phyloP scores from a whole-genome alignment of 2,888 invertebrate genomes.

The Iphiclides podalirius region DNA sequence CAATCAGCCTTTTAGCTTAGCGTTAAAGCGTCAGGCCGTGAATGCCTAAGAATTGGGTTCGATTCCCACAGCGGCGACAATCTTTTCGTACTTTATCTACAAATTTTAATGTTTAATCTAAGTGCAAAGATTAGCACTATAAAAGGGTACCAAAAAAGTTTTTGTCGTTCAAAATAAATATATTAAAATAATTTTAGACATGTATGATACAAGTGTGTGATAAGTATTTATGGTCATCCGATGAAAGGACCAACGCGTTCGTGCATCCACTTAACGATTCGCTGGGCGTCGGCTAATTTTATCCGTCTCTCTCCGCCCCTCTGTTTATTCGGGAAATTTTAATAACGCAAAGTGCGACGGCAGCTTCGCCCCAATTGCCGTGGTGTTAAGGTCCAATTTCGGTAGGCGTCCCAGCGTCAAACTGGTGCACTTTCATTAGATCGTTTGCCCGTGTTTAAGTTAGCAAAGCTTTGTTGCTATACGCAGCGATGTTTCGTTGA shows the following conservation, averaged over 20 bases:
- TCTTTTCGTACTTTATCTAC: no score
- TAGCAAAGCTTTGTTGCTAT: background rate
- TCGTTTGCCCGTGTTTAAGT: background rate
- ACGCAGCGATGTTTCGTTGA: background rate
- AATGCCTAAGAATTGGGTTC: no score
- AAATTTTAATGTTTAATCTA: no score
- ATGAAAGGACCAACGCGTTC: constrained; percentile 42
- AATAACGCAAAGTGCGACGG: background rate
- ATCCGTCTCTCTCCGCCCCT: constrained; percentile 26
- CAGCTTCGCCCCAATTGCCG: background rate
- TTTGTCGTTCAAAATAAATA: no score
- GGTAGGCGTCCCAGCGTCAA: background rate
- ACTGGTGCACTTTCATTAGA: background rate
- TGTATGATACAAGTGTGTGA: no score
- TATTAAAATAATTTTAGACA: no score
- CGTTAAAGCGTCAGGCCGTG: no score
- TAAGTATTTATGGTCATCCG: constrained; percentile 42
- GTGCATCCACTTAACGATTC: constrained; percentile 41
- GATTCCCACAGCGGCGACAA: no score
- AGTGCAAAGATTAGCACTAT: no score
- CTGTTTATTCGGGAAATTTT: constrained; percentile 12
- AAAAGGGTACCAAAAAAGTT: no score
- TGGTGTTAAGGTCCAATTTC: background rate
- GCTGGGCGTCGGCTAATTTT: constrained; percentile 49
- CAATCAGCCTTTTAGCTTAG: no score